Base-by-base conservation (phyloP, 2,113 vertebrate genomes). In the Sorex araneus region DNA sequence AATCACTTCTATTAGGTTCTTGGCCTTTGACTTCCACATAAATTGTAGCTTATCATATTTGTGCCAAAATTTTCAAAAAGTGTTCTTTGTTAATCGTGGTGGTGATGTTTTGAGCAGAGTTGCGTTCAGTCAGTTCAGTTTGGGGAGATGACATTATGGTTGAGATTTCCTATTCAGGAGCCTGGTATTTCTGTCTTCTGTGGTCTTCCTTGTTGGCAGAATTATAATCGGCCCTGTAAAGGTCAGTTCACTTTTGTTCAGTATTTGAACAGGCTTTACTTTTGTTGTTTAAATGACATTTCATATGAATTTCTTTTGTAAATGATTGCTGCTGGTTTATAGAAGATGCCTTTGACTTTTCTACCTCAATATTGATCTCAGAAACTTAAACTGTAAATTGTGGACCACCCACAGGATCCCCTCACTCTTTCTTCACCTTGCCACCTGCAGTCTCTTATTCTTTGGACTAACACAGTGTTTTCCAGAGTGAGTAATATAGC, bases 1-100 rank as follows among this genome's bases (percentile, higher is more conserved):
- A 86, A 87, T 92, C 25, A 93, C 47, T 93, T 92, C 71, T 84
- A 89, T 10, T 32, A 16, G n/a, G 84, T 34, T 83, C 87, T 71
- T 91, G 34, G 28, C 9, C 25, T 34, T 79, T 75, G 18, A 85
- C 40, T n/a, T 94, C 64, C 7, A 4, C 54, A 25, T 64, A 64
- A 76, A n/a, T 76, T 87, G 84, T 32, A 82, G 54, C 13, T 90
- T 91, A 63, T 54, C 82, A 67, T 75, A 91, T 93, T 34, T 75
- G 6, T n/a, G 25, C 27, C 54, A 27, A 21, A 15, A 10, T 54
- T 54, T 16, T 54, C 18, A 30, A 13, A 69, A 57, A 19, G 21
- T 63, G 10, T 6, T 69, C 54, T 64, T 36, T 90, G 9, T 27
- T 54, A 12, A 15, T 54, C 9, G 13, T 54, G 54, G 54, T 54